Base-by-base conservation (phyloP, 2,888 invertebrate genomes). In the Cephus pygmeus region DNA sequence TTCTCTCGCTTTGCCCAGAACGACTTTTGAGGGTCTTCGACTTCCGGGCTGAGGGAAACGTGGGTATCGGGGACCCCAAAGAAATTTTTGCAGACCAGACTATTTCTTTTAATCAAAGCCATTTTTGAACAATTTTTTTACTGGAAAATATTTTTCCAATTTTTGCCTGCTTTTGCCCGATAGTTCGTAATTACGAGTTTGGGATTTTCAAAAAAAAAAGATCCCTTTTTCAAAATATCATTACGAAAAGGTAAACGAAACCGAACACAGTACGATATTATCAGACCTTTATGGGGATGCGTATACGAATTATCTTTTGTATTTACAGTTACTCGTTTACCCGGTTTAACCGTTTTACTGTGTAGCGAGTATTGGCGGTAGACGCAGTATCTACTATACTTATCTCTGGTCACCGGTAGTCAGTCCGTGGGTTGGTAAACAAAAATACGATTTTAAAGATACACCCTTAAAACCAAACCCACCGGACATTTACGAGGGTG, bases 291-390 rank as follows among this genome's bases (percentile, higher is more conserved):
- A 56, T 9, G 56, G 23, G 56, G 56, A 56, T 56, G 56, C 56
- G 23, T 56, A 56, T 23, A 56, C 56, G 56, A 56, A 34, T 34
- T 71, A 71, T 71, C 71, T 31, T 23, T 71, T 9, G 23, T 12
- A 71, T 71, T 71, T 71, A 71, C 71, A 31, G 71, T 71, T 71
- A 71, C 71, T 34, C 33, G 71, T 12, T 71, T 71, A 71, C 71
- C 71, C 71, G 71, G 71, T 34, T 33, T 34, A 33, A 71, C 71
- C 9, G 71, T 31, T 71, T 71, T 71, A 71, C 31, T 4, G 33
- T 3, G 12, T 9, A 31, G 71, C 71, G 12, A 71, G 15, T 71
- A 71, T 31, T 31, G 71, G 11, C 71, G 30, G 71, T 71, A 23
- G 23, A 2, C 40, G 23, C 0, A 23, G 56, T 56, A 56, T 56